phyloP scores from a whole-genome alignment of 2,888 invertebrate genomes.

The Eurytoma californica region DNA sequence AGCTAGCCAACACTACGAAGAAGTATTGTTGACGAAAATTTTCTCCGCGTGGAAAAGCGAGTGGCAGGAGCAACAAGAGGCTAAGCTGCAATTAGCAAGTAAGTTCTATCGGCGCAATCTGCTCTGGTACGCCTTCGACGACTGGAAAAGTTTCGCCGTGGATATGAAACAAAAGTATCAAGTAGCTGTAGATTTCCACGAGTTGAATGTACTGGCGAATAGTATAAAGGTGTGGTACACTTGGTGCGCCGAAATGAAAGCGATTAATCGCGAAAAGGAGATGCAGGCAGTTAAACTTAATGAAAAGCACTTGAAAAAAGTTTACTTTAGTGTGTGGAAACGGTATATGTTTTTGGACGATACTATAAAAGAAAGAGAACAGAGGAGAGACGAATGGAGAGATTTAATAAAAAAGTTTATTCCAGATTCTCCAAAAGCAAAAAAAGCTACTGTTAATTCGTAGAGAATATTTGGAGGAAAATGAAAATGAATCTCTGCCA shows the following conservation, averaged over 20 bases:
- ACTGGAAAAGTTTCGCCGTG: conserved; percentile 62
- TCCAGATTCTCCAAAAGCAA: conserved; percentile 67
- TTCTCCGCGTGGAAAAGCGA: conserved; percentile 77
- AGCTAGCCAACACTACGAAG: conserved; percentile 78
- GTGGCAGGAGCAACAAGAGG: conserved; percentile 57
- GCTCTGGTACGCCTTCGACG: conserved; percentile 58
- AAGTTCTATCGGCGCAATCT: conserved; percentile 64
- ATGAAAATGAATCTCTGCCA: too few species aligned
- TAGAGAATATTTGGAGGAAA: conserved; percentile 50
- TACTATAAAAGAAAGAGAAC: conserved; percentile 67
- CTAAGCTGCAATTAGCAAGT: conserved; percentile 61
- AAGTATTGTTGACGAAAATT: conserved; percentile 75
- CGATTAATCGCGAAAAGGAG: conserved; percentile 61
- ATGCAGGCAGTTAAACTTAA: conserved; percentile 59
- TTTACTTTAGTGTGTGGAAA: conserved; percentile 65
- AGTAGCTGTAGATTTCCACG: conserved; percentile 85
- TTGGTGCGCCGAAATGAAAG: conserved; percentile 74
- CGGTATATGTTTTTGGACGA: conserved; percentile 64
- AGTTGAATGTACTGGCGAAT: conserved; percentile 78
- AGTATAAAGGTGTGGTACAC: conserved; percentile 77
- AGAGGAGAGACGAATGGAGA: conserved; percentile 66
- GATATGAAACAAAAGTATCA: conserved; percentile 77
- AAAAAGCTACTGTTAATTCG: conserved; percentile 6
- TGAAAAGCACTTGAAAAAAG: conserved; percentile 60
- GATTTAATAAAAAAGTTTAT: conserved; percentile 68